Evolutionary conservation across 2,888 invertebrate species (phyloP), one percentile per base, ranked within the genome.

Genomic region (Megaustenia siamemsis): DNA sequence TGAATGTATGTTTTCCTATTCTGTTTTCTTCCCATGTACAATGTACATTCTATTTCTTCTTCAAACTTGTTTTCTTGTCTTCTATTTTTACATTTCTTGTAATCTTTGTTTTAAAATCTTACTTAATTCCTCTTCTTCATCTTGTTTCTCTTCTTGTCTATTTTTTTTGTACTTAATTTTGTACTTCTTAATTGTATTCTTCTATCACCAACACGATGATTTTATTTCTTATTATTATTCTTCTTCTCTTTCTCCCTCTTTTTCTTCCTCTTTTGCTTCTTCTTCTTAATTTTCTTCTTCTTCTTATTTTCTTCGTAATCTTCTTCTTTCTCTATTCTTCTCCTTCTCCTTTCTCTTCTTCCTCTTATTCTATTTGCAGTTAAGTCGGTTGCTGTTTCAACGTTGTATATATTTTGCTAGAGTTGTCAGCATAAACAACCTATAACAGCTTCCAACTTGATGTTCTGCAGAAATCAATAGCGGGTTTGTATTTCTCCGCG

Each of bases 81-180:
- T 83, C 76, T 49, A 56, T 75, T 43, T 69, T 63, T 73, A 73
- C 49, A 43, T 82, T 63, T 68, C 40, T 75, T 8, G 18, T 49
- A 12, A 12, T 49, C 18, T 49, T 49, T 49, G 8, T 49, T 49
- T 49, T 49, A 12, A 49, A 49, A 49, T 49, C 18, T 49, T 49
- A 49, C 18, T 49, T 49, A 49, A 12, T 12, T 49, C 8, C 18
- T 8, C 18, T 49, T 49, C 49, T 49, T 49, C 10, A 49, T 8
- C 8, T 49, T 18, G 18, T 49, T 49, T 12, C n/a, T n/a, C n/a
- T n/a, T n/a, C n/a, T n/a, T n/a, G n/a, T n/a, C n/a, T n/a, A n/a
- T n/a, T n/a, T n/a, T 49, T 49, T 18, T 49, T 12, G 49, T 21
- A 53, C 21, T 1, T 53, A 21, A 15, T 53, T 53, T 18, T 18